Evolutionary conservation across 1,140 invertebrate species (phyloP).

Genomic region (Sitophilus oryzae): DNA sequence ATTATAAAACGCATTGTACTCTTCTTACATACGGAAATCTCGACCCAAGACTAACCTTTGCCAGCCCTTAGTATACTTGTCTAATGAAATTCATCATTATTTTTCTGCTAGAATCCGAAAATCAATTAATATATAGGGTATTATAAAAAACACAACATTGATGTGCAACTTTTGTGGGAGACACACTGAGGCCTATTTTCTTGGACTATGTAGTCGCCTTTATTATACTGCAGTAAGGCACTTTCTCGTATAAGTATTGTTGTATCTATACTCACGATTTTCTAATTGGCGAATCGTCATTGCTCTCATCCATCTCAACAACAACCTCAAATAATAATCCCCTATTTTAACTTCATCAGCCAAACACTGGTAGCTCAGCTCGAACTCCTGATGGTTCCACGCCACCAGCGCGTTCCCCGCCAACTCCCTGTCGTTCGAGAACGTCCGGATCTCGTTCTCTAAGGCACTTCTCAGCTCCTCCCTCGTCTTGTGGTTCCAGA

Average conservation of each 20-base stretch:
- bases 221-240: too few relatives aligned
- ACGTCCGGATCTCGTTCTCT: constrained; percentile 89
- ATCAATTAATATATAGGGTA: too few relatives aligned
- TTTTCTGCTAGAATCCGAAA: too few relatives aligned
- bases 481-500: constrained; percentile 98
- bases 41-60: too few relatives aligned
- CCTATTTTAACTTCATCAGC: constrained; percentile 97
- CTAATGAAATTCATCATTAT: too few relatives aligned
- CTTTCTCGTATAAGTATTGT: background rate
- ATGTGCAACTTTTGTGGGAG: too few relatives aligned
- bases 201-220: too few relatives aligned
- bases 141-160: too few relatives aligned
- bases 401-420: constrained; percentile 75
- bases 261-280: constrained; percentile 64
- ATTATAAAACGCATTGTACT: too few relatives aligned
- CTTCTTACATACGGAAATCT: too few relatives aligned
- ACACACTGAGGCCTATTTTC: too few relatives aligned
- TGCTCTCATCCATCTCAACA: constrained; percentile 88
- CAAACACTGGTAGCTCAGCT: constrained; percentile 88
- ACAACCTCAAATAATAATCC: constrained; percentile 92
- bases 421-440: constrained; percentile 85
- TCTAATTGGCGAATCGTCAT: constrained; percentile 78
- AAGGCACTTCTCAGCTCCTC: constrained; percentile 90
- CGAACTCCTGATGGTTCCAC: constrained; percentile 98
- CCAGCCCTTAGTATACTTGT: too few relatives aligned